A percentile compares a stretch with the other conserved stretches of the same genome.
Conservation (phyloP, 2,888 invertebrate species). For the Agrotis clavis region DNA sequence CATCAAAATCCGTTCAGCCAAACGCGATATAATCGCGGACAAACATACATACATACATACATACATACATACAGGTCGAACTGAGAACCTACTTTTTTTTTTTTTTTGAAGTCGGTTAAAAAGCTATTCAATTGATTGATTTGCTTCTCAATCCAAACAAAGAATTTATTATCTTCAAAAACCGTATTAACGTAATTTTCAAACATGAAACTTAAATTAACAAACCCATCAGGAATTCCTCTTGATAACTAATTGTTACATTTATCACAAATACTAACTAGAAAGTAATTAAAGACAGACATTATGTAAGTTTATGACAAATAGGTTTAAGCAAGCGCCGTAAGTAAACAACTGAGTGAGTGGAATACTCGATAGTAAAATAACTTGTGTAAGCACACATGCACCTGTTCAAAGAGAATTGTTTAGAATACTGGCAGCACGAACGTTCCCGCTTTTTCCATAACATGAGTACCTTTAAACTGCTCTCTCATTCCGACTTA, state of each 20-base stretch:
- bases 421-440: constrained; percentile 74
- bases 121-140: too few relatives aligned
- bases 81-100: too few relatives aligned
- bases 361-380: constrained; percentile 78
- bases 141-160: background rate
- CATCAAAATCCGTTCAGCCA: too few relatives aligned
- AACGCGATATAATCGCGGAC: too few relatives aligned
- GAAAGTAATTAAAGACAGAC: constrained; percentile 35
- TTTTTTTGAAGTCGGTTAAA: too few relatives aligned
- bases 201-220: too few relatives aligned
- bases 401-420: constrained; percentile 88
- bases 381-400: constrained; percentile 82
- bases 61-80: too few relatives aligned
- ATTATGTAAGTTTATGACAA: constrained; percentile 33
- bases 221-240: constrained; percentile 2
- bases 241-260: constrained; percentile 19
- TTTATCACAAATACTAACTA: constrained; percentile 31
- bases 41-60: too few relatives aligned
- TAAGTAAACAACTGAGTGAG: constrained; percentile 75
- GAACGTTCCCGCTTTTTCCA: constrained; percentile 64
- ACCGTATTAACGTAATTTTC: too few relatives aligned
- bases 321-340: constrained; percentile 32
- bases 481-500: constrained; percentile 44
- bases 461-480: constrained; percentile 51
- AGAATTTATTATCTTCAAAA: background rate